Conservation (phyloP, 2,797 vertebrate species). For the Trachurus trachurus region DNA sequence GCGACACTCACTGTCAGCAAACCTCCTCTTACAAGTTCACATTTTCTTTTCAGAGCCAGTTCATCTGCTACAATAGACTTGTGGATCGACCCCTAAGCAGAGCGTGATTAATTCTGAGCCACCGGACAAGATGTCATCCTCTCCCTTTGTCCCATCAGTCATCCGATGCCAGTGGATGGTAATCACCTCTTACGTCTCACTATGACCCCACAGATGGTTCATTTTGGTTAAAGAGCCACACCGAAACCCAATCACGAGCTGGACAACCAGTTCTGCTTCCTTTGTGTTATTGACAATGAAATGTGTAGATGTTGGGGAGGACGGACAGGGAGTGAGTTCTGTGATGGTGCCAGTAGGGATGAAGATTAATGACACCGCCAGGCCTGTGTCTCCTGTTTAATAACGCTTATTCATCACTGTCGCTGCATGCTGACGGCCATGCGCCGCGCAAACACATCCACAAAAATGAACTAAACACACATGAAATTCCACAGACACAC, state of each 20-base stretch:
- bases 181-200: slow-evolving; percentile 37
- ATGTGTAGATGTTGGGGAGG: slow-evolving; percentile 50
- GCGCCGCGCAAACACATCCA: slow-evolving; percentile 26
- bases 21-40: slow-evolving; percentile 85
- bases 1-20: slow-evolving; percentile 78
- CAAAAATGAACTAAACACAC: slow-evolving; percentile 27
- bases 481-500: neutral
- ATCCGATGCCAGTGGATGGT: slow-evolving; percentile 30
- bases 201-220: slow-evolving; percentile 53
- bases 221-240: slow-evolving; percentile 18
- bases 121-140: slow-evolving; percentile 35
- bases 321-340: slow-evolving; percentile 52
- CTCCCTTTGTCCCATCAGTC: slow-evolving; percentile 54
- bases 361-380: slow-evolving; percentile 77
- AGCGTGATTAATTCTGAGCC: slow-evolving; percentile 56
- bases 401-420: slow-evolving; percentile 82
- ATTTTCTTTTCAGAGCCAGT: slow-evolving; percentile 85
- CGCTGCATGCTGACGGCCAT: slow-evolving; percentile 31
- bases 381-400: slow-evolving; percentile 76
- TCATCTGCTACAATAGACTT: slow-evolving; percentile 45
- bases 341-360: slow-evolving; percentile 70
- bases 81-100: slow-evolving; percentile 52
- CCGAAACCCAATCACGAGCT: slow-evolving; percentile 29
- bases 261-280: slow-evolving; percentile 23
- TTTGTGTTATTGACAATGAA: slow-evolving; percentile 52